Conservation (phyloP, 2,888 invertebrate species). For the Calameuta filiformis region DNA sequence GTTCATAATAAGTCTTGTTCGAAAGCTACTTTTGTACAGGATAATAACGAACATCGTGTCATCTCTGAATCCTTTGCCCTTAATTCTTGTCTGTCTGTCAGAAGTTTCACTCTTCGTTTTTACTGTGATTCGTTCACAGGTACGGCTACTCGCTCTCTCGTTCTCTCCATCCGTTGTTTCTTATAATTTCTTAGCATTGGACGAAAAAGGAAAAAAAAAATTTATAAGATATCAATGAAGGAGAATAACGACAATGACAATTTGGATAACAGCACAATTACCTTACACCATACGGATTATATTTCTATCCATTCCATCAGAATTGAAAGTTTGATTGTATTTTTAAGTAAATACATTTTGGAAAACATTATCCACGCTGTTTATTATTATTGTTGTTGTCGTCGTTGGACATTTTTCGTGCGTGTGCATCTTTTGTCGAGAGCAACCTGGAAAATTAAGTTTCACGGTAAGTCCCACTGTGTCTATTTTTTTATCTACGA, state of each 20-base stretch:
- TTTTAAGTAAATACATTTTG: constrained; percentile 59
- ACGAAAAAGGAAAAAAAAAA: not conserved
- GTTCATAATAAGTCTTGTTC: constrained; percentile 46
- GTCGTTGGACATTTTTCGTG: not conserved
- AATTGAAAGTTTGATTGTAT: constrained; percentile 55
- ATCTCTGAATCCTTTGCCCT: constrained; percentile 26
- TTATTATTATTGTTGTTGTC: not conserved
- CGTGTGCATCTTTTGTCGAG: not conserved
- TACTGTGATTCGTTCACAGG: not conserved
- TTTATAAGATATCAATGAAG: not conserved
- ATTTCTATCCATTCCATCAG: constrained; percentile 57
- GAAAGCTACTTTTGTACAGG: constrained; percentile 52
- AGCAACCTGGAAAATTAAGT: not conserved
- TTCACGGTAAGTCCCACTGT: not conserved
- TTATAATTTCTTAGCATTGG: not conserved
- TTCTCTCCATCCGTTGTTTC: not conserved
- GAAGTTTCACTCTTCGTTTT: not conserved
- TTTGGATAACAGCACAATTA: constrained; percentile 26
- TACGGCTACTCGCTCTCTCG: not conserved
- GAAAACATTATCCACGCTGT: constrained; percentile 29
- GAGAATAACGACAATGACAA: not conserved
- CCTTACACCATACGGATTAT: constrained; percentile 31
- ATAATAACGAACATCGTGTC: constrained; percentile 39
- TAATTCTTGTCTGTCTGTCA: not conserved
- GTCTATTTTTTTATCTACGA: not conserved